Conservation (phyloP, 2,888 invertebrate genomes). For the Fissipunctia ypsillon region DNA sequence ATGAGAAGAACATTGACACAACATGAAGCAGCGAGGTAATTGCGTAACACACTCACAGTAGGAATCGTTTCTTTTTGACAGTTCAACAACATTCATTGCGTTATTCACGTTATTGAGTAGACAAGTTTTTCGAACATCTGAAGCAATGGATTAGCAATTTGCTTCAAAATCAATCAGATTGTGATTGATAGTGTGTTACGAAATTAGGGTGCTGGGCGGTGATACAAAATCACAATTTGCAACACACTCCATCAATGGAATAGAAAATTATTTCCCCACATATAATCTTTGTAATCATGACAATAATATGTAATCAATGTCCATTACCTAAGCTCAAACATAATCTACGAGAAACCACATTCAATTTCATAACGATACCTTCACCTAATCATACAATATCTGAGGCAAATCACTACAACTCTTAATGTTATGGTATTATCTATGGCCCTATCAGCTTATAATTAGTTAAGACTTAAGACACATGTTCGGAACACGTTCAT, state of each 20-base stretch:
- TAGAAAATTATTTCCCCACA: constrained; percentile 3
- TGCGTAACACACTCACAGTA: no score
- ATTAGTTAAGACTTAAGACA: constrained; percentile 46
- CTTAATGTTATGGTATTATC: constrained; percentile 32
- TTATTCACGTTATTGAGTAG: no score
- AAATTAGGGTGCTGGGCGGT: no score
- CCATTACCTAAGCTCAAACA: constrained; percentile 12
- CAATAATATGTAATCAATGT: constrained; percentile 29
- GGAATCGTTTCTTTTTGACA: no score
- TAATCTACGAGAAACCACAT: constrained; percentile 12
- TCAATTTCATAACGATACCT: constrained; percentile 24
- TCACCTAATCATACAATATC: constrained; percentile 14
- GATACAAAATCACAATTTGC: neutral
- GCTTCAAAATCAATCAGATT: no score
- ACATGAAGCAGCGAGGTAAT: neutral
- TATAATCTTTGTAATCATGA: constrained; percentile 1
- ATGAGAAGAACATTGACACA: neutral
- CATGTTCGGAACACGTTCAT: constrained; percentile 36
- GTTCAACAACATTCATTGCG: no score
- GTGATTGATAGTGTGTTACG: no score
- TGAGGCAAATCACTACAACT: constrained; percentile 33
- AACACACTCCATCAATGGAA: neutral
- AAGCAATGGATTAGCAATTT: no score
- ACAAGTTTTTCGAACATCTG: no score
- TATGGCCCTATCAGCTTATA: constrained; percentile 45